Percentiles rank a stretch among this genome's conserved stretches.
phyloP scores from a whole-genome alignment of 2,888 invertebrate genomes.

The Antheraea yamamai region DNA sequence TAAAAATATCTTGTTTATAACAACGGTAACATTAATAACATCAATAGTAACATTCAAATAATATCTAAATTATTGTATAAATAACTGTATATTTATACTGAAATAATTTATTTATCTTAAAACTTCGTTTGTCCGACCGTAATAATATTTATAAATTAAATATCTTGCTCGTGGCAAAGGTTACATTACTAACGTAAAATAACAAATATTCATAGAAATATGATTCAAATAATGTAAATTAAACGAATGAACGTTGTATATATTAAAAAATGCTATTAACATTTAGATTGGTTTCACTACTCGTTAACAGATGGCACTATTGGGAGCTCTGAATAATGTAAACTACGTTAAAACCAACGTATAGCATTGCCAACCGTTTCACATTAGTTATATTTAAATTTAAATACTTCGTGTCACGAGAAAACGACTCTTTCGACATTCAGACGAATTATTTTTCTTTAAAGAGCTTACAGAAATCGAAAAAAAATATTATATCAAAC shows the following conservation, averaged over 20 bases:
- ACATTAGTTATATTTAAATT: neutral
- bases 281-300: neutral
- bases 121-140: neutral
- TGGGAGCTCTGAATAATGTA: neutral
- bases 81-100: neutral
- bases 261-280: neutral
- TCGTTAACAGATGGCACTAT: slow-evolving; percentile 1
- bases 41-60: neutral
- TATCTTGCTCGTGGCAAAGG: neutral
- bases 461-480: neutral
- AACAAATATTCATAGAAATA: neutral
- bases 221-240: no score
- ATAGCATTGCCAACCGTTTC: no score
- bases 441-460: neutral
- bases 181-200: neutral
- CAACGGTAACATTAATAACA: neutral
- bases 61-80: neutral
- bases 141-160: no score
- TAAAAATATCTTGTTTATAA: neutral
- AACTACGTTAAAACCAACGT: neutral
- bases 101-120: neutral
- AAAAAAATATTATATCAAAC: no score
- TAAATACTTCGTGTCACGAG: neutral
- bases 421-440: neutral
- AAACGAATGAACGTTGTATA: no score